These are phyloP conservation scores for Blera fallax DNA, from an alignment of 2,888 invertebrate species.

Conservation along the genomic window DNA sequence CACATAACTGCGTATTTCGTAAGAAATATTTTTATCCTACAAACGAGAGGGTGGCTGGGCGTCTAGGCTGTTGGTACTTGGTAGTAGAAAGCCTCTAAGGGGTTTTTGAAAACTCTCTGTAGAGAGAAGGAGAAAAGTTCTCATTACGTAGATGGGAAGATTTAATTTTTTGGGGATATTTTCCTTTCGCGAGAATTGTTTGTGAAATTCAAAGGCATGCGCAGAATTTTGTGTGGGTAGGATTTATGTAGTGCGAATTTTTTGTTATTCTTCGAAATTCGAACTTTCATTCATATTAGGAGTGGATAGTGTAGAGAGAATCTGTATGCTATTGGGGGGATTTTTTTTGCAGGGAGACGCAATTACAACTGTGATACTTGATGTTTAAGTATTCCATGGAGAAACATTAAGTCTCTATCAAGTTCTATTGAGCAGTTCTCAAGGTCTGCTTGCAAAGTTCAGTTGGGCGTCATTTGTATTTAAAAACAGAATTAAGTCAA, in stretches of 20 bases:
- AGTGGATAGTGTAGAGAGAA: neutral
- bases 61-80: neutral
- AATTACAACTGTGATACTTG: neutral
- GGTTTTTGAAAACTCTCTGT: neutral
- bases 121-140: neutral
- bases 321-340: neutral
- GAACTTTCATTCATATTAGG: conserved; percentile 33
- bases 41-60: neutral
- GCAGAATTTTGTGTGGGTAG: conserved; percentile 13
- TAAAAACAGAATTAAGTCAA: neutral
- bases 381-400: neutral
- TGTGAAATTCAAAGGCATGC: conserved; percentile 32
- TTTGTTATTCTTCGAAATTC: conserved; percentile 42
- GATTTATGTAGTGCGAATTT: neutral
- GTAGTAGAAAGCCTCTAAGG: neutral
- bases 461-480: neutral
- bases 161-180: neutral
- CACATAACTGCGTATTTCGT: conserved; percentile 12
- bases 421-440: neutral
- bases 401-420: neutral
- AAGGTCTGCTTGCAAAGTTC: neutral
- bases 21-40: neutral
- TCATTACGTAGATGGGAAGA: neutral
- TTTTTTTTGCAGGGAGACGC: neutral
- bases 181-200: neutral